Percentiles rank a stretch among this genome's conserved stretches.
phyloP scores from a whole-genome alignment of 2,888 invertebrate species.

The Platycheirus rosarum region DNA sequence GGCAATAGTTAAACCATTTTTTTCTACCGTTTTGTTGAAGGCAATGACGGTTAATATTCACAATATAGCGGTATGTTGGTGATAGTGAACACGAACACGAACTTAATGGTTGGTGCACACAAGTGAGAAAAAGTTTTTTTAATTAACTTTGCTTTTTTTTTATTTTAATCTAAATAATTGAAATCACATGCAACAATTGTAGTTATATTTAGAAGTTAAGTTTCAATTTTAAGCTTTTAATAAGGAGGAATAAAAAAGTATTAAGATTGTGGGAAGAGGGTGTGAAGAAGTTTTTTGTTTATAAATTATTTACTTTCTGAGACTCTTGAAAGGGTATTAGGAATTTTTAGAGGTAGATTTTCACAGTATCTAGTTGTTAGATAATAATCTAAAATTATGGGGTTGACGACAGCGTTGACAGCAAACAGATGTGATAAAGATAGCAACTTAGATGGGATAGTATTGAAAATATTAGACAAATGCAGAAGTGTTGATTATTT shows the following conservation, averaged over 20 bases:
- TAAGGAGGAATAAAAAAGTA: conserved; percentile 1
- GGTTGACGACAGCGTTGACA: neutral
- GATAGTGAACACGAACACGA: conserved; percentile 13
- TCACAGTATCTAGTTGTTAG: neutral
- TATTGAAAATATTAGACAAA: no score
- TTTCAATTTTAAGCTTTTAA: conserved; percentile 22
- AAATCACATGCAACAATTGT: conserved; percentile 63
- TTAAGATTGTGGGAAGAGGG: conserved; percentile 35
- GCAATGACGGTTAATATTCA: conserved; percentile 28
- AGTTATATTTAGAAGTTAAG: conserved; percentile 8
- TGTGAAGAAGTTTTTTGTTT: neutral
- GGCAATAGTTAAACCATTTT: conserved; percentile 21
- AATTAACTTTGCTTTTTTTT: conserved; percentile 1
- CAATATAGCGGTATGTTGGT: conserved; percentile 18
- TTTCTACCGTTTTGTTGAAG: conserved; percentile 33
- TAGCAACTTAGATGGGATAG: no score
- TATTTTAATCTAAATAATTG: conserved; percentile 44
- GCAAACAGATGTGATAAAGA: neutral
- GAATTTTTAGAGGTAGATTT: neutral
- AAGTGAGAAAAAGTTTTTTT: conserved; percentile 20
- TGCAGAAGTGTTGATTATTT: no score
- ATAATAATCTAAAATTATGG: neutral
- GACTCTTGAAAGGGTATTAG: conserved; percentile 32
- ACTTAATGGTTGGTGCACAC: conserved; percentile 34
- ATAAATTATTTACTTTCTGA: conserved; percentile 12